Evolutionary conservation across 2,797 vertebrate genomes (phyloP), one percentile per base, ranked within the genome.

Genomic region (Phataginus tricuspis): DNA sequence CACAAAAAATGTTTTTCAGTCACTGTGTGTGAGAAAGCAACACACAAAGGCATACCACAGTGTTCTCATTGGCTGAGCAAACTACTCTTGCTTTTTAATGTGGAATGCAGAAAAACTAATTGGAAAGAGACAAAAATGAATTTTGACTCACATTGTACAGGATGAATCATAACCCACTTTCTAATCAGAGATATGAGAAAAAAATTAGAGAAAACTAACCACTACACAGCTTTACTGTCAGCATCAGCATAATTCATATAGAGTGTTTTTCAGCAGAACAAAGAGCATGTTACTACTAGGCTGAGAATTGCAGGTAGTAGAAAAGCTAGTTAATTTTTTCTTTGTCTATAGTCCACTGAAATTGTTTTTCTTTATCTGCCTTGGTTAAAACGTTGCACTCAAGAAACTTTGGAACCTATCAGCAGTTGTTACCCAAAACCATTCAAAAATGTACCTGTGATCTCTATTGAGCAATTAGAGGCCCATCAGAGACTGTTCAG

Each of bases 151-250:
- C 96, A 97, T 97, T 96, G 94, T 97, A 57, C 97, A 96, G 96
- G 97, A 98, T 98, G 98, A 98, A 98, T 98, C 98, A 98, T 98
- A 98, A 98, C 98, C 97, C 97, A 97, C 98, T 98, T 98, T 98
- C 98, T 98, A 97, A 97, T 98, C 98, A 84, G 89, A 98, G 96
- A 98, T 94, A 94, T 34, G 88, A 83, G 88, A 68, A 96, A 96
- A 96, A 93, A 95, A 51, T 59, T 87, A 86, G 96, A 96, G 95
- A 96, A 87, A 96, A 86, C 78, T 86, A 91, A 77, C 92, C 92
- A 95, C 69, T 84, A 91, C 97, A 96, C 92, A 87, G 4, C 86
- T 92, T 96, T 96, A 94, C 97, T 97, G 96, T 97, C 97, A 83
- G 4, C 92, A 97, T 98, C 98, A 98, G 97, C 98, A 97, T 97